A percentile compares a stretch with the other conserved stretches of the same genome.
Conservation (phyloP, 2,888 invertebrate species). For the Tenthredo distinguenda region DNA sequence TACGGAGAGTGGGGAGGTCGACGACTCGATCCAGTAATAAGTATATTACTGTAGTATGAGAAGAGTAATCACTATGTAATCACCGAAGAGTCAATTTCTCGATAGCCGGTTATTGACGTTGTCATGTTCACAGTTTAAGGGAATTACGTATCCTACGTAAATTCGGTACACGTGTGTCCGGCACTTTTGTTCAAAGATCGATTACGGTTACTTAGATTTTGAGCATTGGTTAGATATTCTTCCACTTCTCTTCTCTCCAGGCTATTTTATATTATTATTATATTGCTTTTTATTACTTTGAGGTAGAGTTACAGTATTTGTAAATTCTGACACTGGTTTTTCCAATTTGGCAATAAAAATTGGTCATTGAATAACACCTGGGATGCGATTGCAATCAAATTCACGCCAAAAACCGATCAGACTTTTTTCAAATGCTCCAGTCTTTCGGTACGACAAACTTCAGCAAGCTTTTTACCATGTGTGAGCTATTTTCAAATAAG, state of each 20-base stretch:
- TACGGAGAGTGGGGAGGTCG: conserved; percentile 71
- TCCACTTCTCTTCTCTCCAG: not conserved
- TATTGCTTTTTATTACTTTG: not conserved
- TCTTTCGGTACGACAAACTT: not conserved
- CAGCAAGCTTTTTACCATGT: not conserved
- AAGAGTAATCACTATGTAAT: conserved; percentile 42
- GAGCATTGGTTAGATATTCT: not conserved
- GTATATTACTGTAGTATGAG: not conserved
- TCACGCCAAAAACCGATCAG: not conserved
- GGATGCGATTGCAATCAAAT: not conserved
- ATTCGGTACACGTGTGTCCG: not conserved
- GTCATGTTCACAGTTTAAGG: conserved; percentile 8
- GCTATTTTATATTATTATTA: not conserved
- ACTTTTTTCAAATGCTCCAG: not conserved
- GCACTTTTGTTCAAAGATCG: not conserved
- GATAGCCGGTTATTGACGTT: not conserved
- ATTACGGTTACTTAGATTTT: not conserved
- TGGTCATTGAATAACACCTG: not conserved
- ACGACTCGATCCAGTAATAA: conserved; percentile 67
- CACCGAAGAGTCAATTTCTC: conserved; percentile 39
- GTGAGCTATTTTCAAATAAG: not conserved
- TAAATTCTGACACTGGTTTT: not conserved
- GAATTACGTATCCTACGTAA: not conserved
- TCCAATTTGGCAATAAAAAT: not conserved
- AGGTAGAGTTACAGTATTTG: not conserved